Evolutionary conservation across 2,888 invertebrate genomes (phyloP).

Genomic region (Conops quadrifasciatus): DNA sequence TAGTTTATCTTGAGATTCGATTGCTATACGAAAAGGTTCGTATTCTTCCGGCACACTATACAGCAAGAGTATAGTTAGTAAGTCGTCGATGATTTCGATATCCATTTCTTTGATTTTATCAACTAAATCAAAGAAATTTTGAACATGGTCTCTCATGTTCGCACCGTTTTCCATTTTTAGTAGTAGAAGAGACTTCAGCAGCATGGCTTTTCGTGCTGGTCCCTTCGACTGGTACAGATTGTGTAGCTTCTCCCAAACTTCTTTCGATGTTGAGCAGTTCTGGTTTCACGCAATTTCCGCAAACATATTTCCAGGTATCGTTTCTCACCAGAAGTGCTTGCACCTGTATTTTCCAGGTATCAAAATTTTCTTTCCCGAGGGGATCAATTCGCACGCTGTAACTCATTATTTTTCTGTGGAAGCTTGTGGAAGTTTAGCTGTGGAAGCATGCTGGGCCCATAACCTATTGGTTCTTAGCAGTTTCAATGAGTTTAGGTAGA

Average conservation of each 20-base stretch:
- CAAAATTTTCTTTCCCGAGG: background rate
- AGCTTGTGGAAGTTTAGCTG: background rate
- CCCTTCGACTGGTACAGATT: conserved; percentile 21
- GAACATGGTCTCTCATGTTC: background rate
- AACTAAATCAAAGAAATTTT: background rate
- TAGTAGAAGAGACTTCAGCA: too few relatives aligned
- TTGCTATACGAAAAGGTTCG: background rate
- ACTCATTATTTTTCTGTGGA: background rate
- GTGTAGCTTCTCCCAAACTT: conserved; percentile 1
- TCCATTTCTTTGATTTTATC: background rate
- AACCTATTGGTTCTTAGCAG: too few relatives aligned
- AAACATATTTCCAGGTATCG: conserved; percentile 34
- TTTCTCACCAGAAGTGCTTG: conserved; percentile 26
- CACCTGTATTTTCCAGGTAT: conserved; percentile 16
- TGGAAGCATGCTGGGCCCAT: too few relatives aligned
- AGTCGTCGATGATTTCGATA: conserved; percentile 1
- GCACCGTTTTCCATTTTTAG: conserved; percentile 1
- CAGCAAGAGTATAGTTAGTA: background rate
- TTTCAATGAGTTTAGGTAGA: too few relatives aligned
- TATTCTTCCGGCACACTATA: conserved; percentile 6
- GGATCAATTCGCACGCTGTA: background rate
- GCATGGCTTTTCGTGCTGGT: background rate
- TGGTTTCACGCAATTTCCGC: background rate
- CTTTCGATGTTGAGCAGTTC: too few relatives aligned
- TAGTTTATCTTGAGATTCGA: too few relatives aligned